Base-by-base conservation (phyloP, 2,113 vertebrate genomes). In the Mobula hypostoma region DNA sequence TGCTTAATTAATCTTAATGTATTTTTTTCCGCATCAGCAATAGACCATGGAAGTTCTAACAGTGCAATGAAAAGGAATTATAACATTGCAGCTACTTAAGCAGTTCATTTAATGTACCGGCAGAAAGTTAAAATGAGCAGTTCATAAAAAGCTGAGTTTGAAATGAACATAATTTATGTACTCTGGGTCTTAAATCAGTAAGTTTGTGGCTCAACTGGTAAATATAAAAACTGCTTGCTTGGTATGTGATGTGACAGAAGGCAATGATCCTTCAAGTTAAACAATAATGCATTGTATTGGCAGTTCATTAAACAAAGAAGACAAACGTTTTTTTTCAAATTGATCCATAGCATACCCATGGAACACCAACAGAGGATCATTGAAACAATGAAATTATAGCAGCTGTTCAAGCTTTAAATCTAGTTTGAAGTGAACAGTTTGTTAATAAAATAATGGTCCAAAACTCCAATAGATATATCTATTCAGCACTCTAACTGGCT, bases 51-150 rank as follows among this genome's bases (percentile, higher is more conserved):
- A 74, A 27, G 11, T 93, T 93, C 40, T 56, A 27, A 9, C 40
- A 93, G 85, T 32, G 12, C 85, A 90, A 90, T 93, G 74, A 93
- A 93, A 72, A 93, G 2, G 40, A 93, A 93, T 74, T 74, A 93
- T 93, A 93, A 74, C 68, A 93, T 74, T 74, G 27, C n/a, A 56
- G 66, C 70, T 93, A 48, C 91, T 93, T 93, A 93, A 92, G 40
- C 40, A 92, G 90, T 92, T 24, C 58, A 74, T 93, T 93, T 74
- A 93, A 93, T 56, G 24, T 76, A 93, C 72, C 90, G 56, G 91
- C 32, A 74, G 85, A 90, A 90, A 90, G 40, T 66, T 66, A 90
- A 66, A 74, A 40, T 74, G 40, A 93, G 40, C 66, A 72, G 70
- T 93, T 74, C 91, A 93, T 76, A 48, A 93, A 68, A 93, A 76